Evolutionary conservation across 2,888 invertebrate genomes (phyloP).

Genomic region (Ditula angustiorana): DNA sequence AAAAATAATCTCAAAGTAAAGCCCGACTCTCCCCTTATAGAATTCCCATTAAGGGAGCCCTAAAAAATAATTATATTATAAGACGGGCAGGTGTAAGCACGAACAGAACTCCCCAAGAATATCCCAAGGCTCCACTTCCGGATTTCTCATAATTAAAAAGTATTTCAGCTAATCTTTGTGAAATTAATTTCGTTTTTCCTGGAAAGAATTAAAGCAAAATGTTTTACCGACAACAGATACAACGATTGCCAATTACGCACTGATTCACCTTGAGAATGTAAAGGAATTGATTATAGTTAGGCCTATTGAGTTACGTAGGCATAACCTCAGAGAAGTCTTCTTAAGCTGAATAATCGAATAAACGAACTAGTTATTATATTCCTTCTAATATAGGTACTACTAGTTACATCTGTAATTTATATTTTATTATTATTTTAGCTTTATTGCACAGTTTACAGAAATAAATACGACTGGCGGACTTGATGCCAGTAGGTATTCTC

Average conservation of each 20-base stretch:
- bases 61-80: conserved; percentile 25
- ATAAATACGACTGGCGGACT: too few species aligned
- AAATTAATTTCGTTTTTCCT: conserved; percentile 13
- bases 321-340: too few species aligned
- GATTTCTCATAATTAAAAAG: conserved; percentile 23
- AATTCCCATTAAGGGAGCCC: conserved; percentile 21
- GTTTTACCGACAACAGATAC: not conserved
- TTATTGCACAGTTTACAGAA: too few species aligned
- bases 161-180: conserved; percentile 13
- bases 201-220: not conserved
- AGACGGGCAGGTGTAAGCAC: conserved; percentile 15
- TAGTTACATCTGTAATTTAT: too few species aligned
- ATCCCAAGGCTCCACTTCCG: conserved; percentile 5
- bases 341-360: too few species aligned
- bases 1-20: conserved; percentile 20
- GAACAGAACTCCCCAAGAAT: conserved; percentile 1
- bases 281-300: too few species aligned
- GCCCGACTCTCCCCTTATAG: conserved; percentile 18
- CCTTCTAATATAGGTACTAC: too few species aligned
- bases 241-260: not conserved
- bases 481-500: too few species aligned
- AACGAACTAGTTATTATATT: too few species aligned
- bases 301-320: too few species aligned
- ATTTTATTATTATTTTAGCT: too few species aligned
- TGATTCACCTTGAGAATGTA: not conserved